Conservation (phyloP, 2,888 invertebrate species). For the Trissonchulus latispiculum region DNA sequence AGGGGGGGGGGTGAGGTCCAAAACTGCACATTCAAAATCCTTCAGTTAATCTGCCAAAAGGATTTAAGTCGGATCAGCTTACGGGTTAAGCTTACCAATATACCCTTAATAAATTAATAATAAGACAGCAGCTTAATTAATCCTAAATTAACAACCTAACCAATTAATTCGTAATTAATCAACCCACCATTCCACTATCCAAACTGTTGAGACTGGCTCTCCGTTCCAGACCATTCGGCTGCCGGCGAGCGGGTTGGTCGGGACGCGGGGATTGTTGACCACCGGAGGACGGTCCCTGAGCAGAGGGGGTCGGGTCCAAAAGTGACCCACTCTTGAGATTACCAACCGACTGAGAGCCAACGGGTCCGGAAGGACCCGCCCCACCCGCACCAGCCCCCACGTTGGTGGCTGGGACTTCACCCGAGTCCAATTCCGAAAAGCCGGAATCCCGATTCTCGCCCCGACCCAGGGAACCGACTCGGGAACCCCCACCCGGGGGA, state of each 20-base stretch:
- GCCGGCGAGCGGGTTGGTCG: neutral
- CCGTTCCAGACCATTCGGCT: conserved; percentile 55
- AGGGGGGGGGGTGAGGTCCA: too few relatives aligned
- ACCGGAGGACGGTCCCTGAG: neutral
- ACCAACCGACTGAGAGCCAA: neutral
- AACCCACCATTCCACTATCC: conserved; percentile 70
- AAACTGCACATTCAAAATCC: too few relatives aligned
- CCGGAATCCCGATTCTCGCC: neutral
- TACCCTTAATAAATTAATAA: too few relatives aligned
- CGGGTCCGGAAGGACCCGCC: neutral
- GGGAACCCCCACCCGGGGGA: too few relatives aligned
- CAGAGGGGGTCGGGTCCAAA: neutral
- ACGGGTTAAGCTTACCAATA: too few relatives aligned
- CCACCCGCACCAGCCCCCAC: neutral
- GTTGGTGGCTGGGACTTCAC: neutral
- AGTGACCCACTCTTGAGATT: too few relatives aligned
- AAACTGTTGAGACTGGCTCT: conserved; percentile 85
- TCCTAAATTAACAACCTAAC: too few relatives aligned
- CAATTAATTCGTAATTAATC: too few relatives aligned
- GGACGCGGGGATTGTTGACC: neutral
- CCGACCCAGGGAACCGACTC: too few relatives aligned
- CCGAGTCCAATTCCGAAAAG: neutral
- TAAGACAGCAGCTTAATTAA: too few relatives aligned
- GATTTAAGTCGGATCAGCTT: too few relatives aligned
- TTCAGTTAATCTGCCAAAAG: too few relatives aligned